Evolutionary conservation across 2,888 invertebrate genomes (phyloP).

Genomic region (Pammene aurita): DNA sequence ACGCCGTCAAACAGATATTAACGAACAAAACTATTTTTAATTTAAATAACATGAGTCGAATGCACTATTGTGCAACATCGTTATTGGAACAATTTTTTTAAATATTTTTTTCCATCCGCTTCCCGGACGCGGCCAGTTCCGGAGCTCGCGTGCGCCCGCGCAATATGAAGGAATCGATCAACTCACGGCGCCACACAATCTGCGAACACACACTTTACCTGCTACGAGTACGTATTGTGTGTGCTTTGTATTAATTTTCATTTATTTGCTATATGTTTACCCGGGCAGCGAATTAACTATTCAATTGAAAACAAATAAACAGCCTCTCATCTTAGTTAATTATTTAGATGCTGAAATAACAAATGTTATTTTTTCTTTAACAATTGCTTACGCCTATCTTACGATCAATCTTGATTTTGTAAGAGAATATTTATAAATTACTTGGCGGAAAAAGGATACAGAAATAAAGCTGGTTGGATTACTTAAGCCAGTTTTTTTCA

Average conservation of each 20-base stretch:
- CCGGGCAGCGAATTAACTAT: too few relatives aligned
- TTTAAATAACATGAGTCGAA: constrained; percentile 24
- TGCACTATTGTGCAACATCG: constrained; percentile 61
- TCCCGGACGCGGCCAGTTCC: constrained; percentile 77
- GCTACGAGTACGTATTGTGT: not conserved
- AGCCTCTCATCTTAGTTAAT: too few relatives aligned
- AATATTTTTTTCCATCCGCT: constrained; percentile 67
- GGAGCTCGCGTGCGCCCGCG: constrained; percentile 69
- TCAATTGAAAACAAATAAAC: too few relatives aligned
- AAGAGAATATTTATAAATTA: too few relatives aligned
- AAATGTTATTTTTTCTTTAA: too few relatives aligned
- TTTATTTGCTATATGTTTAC: not conserved
- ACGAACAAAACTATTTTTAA: constrained; percentile 8
- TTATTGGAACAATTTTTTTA: constrained; percentile 58
- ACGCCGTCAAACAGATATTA: not conserved
- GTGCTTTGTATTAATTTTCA: not conserved
- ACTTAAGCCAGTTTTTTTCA: too few relatives aligned
- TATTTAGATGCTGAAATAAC: too few relatives aligned
- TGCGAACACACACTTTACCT: constrained; percentile 12
- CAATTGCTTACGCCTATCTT: too few relatives aligned
- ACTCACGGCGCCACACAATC: constrained; percentile 15
- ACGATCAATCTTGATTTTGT: too few relatives aligned
- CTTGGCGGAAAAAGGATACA: too few relatives aligned
- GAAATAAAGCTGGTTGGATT: too few relatives aligned
- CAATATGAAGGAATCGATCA: constrained; percentile 50